Base-by-base conservation (phyloP, 1,140 invertebrate species). In the Cherax quadricarinatus region DNA sequence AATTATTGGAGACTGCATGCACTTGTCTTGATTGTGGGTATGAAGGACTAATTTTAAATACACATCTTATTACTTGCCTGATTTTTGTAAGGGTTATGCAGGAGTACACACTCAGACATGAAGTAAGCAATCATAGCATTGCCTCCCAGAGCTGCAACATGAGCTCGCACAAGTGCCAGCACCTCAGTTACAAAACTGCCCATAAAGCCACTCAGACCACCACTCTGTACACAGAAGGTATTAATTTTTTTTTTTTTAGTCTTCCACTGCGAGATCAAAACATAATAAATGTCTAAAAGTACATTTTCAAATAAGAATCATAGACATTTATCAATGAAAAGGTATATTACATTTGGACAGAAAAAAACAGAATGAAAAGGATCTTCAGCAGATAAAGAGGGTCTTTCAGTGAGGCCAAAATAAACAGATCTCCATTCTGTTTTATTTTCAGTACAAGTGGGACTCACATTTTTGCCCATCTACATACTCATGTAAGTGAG, bases 81-180 rank as follows among this genome's bases (percentile, higher is more conserved):
- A 96, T 99, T 99, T 96, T 99, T 99, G 95, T 99, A 98, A 91
- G 98, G 97, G 95, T 98, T 99, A 95, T 98, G 97, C 86, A 98
- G 96, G 30, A 99, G 95, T 93, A 98, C 97, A 94, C 98, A 97
- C 95, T 99, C 98, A 5, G 97, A 98, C 96, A 99, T 97, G 94
- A 98, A 98, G 95, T 98, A 99, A 0, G 98, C 97, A 0, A 99
- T 97, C 96, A 99, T 97, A 0, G 98, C 98, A 95, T 99, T 99
- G 16, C 98, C 98, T 60, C 98, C 98, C n/a, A 99, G 95, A 14
- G 98, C 97, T 1, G 97, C 97, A 10, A 99, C 98, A 95, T 99
- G 98, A 21, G 98, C 98, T 81, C 98, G 96, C 16, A 98, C 97
- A 92, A 99, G 98, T 0, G 98, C 98, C 94, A 99, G 95, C 30